Conservation (phyloP, 1,140 invertebrate genomes). For the Chymomyza costata region DNA sequence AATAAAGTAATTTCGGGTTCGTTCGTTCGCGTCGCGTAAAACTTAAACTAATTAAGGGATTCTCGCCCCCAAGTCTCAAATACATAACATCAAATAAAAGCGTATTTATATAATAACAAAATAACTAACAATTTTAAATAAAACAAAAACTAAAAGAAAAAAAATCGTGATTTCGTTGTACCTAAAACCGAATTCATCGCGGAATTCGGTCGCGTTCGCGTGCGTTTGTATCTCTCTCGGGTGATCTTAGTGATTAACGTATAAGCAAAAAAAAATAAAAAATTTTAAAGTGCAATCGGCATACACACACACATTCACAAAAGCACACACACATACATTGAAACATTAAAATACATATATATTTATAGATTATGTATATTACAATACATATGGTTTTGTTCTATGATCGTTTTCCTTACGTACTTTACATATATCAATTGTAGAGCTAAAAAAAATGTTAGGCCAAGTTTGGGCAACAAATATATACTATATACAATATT, state of each 20-base stretch:
- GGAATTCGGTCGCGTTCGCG: slow-evolving; percentile 75
- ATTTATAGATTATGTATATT: too few species aligned
- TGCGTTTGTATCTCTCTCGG: slow-evolving; percentile 75
- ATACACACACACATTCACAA: slow-evolving; percentile 11
- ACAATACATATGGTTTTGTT: too few species aligned
- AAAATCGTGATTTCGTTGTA: slow-evolving; percentile 76
- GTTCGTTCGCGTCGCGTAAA: slow-evolving; percentile 72
- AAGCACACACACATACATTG: slow-evolving; percentile 2
- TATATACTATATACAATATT: too few species aligned
- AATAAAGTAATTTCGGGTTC: slow-evolving; percentile 70
- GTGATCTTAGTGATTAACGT: slow-evolving; percentile 74
- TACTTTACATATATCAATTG: too few species aligned
- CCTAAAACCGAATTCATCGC: slow-evolving; percentile 76
- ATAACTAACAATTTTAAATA: slow-evolving; percentile 29
- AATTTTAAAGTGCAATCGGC: slow-evolving; percentile 7
- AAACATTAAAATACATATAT: too few species aligned
- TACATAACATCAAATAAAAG: slow-evolving; percentile 45
- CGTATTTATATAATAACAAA: slow-evolving; percentile 38
- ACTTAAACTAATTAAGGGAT: slow-evolving; percentile 53
- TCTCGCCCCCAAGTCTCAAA: slow-evolving; percentile 73
- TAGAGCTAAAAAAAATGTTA: too few species aligned
- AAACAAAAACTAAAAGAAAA: slow-evolving; percentile 37
- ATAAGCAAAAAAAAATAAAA: slow-evolving; percentile 45
- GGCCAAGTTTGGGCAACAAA: too few species aligned
- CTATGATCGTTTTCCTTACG: too few species aligned